Evolutionary conservation across 2,888 invertebrate species (phyloP).

Genomic region (Hetaerina titia): DNA sequence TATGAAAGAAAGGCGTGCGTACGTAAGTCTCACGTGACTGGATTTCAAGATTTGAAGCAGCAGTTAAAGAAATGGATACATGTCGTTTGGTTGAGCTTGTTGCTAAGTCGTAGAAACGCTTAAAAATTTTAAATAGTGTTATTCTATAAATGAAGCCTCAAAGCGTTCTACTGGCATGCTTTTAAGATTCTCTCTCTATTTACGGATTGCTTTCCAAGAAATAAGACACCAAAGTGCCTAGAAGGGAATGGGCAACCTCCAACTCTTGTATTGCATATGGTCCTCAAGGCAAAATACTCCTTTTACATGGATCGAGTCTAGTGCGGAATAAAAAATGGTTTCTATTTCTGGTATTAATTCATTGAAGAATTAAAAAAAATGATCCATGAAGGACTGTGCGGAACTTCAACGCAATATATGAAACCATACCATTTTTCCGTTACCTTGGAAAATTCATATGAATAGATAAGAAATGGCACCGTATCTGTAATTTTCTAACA

Average conservation of each 20-base stretch:
- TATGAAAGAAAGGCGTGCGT: constrained; percentile 29
- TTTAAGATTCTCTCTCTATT: constrained; percentile 45
- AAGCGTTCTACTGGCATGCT: constrained; percentile 42
- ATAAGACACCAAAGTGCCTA: constrained; percentile 31
- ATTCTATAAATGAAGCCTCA: constrained; percentile 22
- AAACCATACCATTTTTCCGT: too few relatives aligned
- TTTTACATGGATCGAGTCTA: neutral
- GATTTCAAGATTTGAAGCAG: neutral
- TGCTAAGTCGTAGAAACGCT: constrained; percentile 5
- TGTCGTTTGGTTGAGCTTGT: neutral
- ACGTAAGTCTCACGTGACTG: neutral
- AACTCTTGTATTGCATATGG: neutral
- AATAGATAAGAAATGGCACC: too few relatives aligned
- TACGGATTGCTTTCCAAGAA: constrained; percentile 16
- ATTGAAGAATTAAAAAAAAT: neutral
- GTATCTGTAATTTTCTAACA: too few relatives aligned
- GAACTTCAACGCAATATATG: neutral
- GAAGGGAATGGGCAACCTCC: neutral
- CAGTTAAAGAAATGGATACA: neutral
- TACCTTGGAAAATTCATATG: too few relatives aligned
- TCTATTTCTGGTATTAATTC: neutral
- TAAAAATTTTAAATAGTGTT: constrained; percentile 33
- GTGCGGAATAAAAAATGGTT: neutral
- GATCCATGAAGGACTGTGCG: neutral
- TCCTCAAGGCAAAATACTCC: neutral